Evolutionary conservation across 2,113 vertebrate species (phyloP).

Genomic region (Halcyon senegalensis): DNA sequence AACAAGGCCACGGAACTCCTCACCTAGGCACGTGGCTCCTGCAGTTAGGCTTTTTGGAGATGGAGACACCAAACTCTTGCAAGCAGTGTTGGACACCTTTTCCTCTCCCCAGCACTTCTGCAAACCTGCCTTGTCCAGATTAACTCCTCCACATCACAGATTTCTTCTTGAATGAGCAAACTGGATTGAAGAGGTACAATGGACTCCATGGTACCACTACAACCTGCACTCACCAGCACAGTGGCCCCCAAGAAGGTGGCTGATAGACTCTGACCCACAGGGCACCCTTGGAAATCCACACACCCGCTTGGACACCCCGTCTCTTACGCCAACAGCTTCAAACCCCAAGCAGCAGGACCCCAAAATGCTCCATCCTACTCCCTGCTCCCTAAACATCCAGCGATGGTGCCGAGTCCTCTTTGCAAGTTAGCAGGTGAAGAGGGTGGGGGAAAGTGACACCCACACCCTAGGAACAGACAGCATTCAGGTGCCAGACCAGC

Average conservation of each 20-base stretch:
- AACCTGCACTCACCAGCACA: background rate
- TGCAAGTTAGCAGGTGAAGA: fast-evolving
- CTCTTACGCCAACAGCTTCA: background rate
- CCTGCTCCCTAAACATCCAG: background rate
- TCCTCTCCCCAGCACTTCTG: background rate
- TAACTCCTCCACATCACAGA: background rate
- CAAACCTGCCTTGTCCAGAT: background rate
- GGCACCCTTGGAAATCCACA: background rate
- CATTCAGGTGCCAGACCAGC: fast-evolving
- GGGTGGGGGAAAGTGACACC: background rate
- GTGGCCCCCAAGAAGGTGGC: background rate
- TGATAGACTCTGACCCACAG: background rate
- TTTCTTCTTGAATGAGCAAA: background rate
- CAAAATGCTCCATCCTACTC: background rate
- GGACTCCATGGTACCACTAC: background rate
- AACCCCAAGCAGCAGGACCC: background rate
- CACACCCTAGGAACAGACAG: background rate
- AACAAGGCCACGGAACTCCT: background rate
- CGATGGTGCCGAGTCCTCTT: fast-evolving
- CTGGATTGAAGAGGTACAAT: background rate
- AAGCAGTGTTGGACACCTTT: background rate
- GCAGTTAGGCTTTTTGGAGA: background rate
- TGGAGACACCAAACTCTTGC: background rate
- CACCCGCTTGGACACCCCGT: background rate
- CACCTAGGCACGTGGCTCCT: background rate